Conservation (phyloP, 2,888 invertebrate species). For the Pseudoips prasinana region DNA sequence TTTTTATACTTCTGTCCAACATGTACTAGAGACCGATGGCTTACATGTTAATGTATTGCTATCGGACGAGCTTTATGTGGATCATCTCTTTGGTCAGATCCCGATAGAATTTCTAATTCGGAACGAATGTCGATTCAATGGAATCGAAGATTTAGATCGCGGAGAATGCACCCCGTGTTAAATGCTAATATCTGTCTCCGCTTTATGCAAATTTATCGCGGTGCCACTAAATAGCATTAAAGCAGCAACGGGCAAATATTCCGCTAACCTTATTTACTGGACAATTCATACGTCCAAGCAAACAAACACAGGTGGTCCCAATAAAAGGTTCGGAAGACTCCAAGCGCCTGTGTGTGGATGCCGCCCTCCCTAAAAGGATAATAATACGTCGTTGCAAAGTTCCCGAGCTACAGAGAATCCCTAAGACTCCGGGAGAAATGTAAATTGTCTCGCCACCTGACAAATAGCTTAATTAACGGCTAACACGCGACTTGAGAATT, state of each 20-base stretch:
- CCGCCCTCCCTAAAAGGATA: constrained; percentile 81
- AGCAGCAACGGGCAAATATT: constrained; percentile 63
- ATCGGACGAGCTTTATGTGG: constrained; percentile 43
- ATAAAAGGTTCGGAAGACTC: constrained; percentile 73
- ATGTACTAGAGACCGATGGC: constrained; percentile 46
- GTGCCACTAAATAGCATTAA: constrained; percentile 72
- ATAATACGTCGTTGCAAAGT: constrained; percentile 78
- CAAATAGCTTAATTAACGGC: constrained; percentile 81
- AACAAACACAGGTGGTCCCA: constrained; percentile 78
- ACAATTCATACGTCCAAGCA: constrained; percentile 78
- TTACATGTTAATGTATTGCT: constrained; percentile 64
- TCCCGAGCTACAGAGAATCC: constrained; percentile 55
- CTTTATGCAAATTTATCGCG: constrained; percentile 68
- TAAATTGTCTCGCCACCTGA: constrained; percentile 74
- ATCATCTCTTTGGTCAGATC: constrained; percentile 34
- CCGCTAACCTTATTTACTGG: constrained; percentile 78
- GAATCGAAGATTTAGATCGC: constrained; percentile 46
- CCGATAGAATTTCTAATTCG: constrained; percentile 55
- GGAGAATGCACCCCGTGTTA: constrained; percentile 54
- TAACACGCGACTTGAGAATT: constrained; percentile 68
- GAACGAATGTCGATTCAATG: constrained; percentile 44
- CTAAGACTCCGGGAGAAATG: constrained; percentile 72
- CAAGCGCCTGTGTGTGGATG: constrained; percentile 64
- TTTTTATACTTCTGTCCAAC: constrained; percentile 71
- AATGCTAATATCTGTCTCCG: constrained; percentile 68